Evolutionary conservation across 2,797 vertebrate species (phyloP), one percentile per base, ranked within the genome.

Genomic region (Luscinia megarhynchos): DNA sequence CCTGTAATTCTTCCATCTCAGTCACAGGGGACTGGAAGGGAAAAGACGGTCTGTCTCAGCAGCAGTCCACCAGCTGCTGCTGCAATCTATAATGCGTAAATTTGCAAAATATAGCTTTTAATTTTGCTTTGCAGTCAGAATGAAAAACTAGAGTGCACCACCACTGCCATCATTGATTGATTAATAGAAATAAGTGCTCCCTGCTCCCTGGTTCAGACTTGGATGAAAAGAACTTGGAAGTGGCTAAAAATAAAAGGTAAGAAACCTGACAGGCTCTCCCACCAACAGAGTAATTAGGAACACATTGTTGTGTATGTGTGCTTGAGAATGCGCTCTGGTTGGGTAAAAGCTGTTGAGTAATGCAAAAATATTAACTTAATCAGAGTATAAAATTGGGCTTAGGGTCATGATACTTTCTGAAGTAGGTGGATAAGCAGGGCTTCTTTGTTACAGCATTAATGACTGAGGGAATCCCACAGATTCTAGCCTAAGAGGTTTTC

Each of bases 61-160:
- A 94, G 95, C 94, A 96, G 96, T 92, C 96, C 92, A 96, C 95
- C 96, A 97, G 97, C 96, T 97, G 97, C 97, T 0, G 19, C 96
- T 82, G 32, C 89, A 21, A 82, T 86, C 92, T 70, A 92, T 81
- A 95, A 95, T 82, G 92, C 13, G 54, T 59, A 94, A 87, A 97
- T 97, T 96, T 97, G 96, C 97, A 97, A 96, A 95, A 95, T 92
- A 87, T 6, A 89, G 93, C 94, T 95, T 96, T 96, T 95, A 95
- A 93, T 97, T 97, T 94, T 95, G 95, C 96, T 96, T 94, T 95
- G 92, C 93, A 94, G 93, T 94, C 94, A 95, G 84, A 96, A 96
- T 78, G 90, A 95, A 92, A 95, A 96, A 92, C 89, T 89, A 84
- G 84, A 94, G 87, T n/a, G 24, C 57, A 84, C 84, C 66, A 77